Base-by-base conservation (phyloP, 2,797 vertebrate genomes). In the Notamacropus eugenii region DNA sequence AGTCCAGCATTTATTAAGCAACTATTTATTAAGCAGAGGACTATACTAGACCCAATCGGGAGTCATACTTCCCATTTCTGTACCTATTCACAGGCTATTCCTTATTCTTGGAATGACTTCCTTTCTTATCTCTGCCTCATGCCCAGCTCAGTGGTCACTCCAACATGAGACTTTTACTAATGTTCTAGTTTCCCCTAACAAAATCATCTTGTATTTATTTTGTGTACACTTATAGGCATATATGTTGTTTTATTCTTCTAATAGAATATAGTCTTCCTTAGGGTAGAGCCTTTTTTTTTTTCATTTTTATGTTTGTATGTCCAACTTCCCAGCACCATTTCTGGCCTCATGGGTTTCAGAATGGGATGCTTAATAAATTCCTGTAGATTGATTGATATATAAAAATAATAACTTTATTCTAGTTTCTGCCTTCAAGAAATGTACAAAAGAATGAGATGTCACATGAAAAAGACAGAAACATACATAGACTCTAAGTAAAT, bases 371-470 rank as follows among this genome's bases (percentile, higher is more conserved):
- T 74, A 22, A 74, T 40, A 74, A 24, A 74, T 22, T 1, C 8
- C 22, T 74, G n/a, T 40, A 40, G n/a, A 74, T 19, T 67, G 8
- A 67, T n/a, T 67, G 34, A 19, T n/a, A 74, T 22, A 40, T 74
- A 40, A 95, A 91, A 54, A 91, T 93, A 95, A 95, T 93, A 62
- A 82, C 87, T 96, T 74, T n/a, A 19, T 95, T 93, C 52, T 91
- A 54, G 22, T 94, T 22, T 95, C 92, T 94, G 52, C 46, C 94
- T 96, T 93, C 58, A 82, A 29, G 34, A 96, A 95, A 95, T 95
- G 67, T 92, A 16, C 19, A 90, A 52, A 91, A 92, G 91, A 67
- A 67, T 67, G 13, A 67, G 34, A 67, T n/a, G 13, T 19, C 34
- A 67, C 34, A 40, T 40, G n/a, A 74, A 14, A 74, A 74, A 74